Percentiles rank a stretch among this genome's conserved stretches.
phyloP scores from a whole-genome alignment of 2,113 vertebrate genomes.

The Gnathonemus echidnorhynchus region DNA sequence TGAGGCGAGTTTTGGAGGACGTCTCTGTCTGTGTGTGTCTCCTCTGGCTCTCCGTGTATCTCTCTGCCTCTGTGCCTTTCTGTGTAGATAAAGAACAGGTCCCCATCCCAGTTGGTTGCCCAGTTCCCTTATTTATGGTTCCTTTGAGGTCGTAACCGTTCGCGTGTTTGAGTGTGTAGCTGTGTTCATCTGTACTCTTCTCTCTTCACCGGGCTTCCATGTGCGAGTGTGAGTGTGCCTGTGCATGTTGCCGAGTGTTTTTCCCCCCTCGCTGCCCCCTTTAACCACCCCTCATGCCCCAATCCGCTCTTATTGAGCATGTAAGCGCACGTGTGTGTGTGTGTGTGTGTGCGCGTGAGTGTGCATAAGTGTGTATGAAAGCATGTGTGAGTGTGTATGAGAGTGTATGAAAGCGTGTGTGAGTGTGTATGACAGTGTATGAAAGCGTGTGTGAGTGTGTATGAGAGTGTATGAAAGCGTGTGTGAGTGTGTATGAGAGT shows the following conservation, averaged over 20 bases:
- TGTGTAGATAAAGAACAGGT: not conserved
- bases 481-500: not conserved
- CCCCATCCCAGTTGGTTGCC: not conserved
- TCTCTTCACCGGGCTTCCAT: not conserved
- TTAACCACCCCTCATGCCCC: not conserved
- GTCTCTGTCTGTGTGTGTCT: slow-evolving; percentile 28
- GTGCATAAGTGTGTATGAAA: not conserved
- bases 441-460: too few species aligned
- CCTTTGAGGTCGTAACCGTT: not conserved
- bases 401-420: not conserved
- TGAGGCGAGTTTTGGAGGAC: slow-evolving; percentile 8
- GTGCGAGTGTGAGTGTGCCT: not conserved
- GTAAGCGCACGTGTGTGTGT: not conserved
- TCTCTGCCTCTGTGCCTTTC: not conserved
- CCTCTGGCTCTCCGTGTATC: not conserved
- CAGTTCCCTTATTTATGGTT: not conserved
- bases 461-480: not conserved
- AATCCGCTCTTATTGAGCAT: not conserved
- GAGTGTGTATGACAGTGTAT: too few species aligned
- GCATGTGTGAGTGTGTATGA: not conserved
- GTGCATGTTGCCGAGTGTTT: not conserved
- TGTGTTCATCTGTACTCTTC: slow-evolving; percentile 23
- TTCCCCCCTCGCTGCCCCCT: too few species aligned
- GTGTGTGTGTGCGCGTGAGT: not conserved
- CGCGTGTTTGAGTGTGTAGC: slow-evolving; percentile 3